Base-by-base conservation (phyloP, 2,797 vertebrate species). In the Schizothorax lantsangensis region DNA sequence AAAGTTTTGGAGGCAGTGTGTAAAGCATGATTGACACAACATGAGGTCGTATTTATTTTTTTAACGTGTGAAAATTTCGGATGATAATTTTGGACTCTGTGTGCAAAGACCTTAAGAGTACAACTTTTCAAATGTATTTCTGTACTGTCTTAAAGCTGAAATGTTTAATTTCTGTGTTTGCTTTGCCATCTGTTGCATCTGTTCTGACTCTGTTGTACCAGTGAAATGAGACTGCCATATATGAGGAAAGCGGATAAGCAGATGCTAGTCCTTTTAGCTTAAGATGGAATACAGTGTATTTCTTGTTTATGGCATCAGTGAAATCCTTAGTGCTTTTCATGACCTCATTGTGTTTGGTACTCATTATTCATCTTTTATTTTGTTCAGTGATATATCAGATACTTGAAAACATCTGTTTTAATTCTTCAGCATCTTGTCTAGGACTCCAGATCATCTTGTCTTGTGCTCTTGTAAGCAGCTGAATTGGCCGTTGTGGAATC, bases 341-440 rank as follows among this genome's bases (percentile, higher is more conserved):
- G n/a, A 6, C 21, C 11, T 64, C 11, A 26, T 26, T 30, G 43
- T 49, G 72, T 74, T 74, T 30, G n/a, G n/a, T 30, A 19, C 14
- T 30, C 12, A 30, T 47, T 74, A 26, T 45, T 45, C 23, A 45
- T n/a, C 23, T 72, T n/a, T 47, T 74, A 49, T 19, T 43, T 21
- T 12, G 26, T 3, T 36, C 30, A 77, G 0, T 52, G 30, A 54
- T 33, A 3, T 6, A 12, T 12, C 33, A 11, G 30, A 36, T 7
- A 77, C 30, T 12, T 2, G 11, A 38, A 78, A 38, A 69, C 64
- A 81, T 52, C 4, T 52, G 19, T 81, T 81, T 43, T 5, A 52
- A 23, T 68, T 54, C 11, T 68, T 81, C 17, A 43, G 68, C 71
- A 62, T 84, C 26, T 64, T 49, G 38, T 84, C 33, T 17, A 26